Evolutionary conservation across 2,113 vertebrate species (phyloP).

Genomic region (Piprites chloris): DNA sequence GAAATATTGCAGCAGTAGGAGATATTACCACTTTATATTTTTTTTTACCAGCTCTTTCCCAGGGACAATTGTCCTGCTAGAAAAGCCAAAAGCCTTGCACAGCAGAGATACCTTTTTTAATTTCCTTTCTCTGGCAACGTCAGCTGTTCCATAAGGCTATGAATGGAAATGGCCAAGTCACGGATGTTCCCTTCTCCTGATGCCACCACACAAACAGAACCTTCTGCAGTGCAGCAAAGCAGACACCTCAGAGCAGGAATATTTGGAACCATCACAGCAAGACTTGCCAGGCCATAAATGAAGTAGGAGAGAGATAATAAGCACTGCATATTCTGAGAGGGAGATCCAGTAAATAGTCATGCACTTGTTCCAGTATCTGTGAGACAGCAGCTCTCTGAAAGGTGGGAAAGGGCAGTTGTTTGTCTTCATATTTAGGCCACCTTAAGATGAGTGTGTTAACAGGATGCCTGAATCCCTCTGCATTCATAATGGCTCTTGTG

Average conservation of each 20-base stretch:
- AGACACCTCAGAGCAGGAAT: not conserved
- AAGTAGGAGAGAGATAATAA: not conserved
- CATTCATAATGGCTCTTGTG: not conserved
- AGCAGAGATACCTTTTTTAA: not conserved
- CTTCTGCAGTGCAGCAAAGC: not conserved
- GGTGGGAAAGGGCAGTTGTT: not conserved
- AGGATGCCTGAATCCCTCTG: not conserved
- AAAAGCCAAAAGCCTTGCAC: not conserved
- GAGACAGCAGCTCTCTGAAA: not conserved
- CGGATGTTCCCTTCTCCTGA: not conserved
- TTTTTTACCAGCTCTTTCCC: not conserved
- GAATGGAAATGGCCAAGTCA: not conserved
- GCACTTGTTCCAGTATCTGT: not conserved
- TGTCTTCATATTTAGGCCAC: not conserved
- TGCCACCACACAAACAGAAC: not conserved
- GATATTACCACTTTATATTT: not conserved
- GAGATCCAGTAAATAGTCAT: not conserved
- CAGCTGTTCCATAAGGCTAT: not conserved
- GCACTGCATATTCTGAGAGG: not conserved
- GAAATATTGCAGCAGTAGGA: not conserved
- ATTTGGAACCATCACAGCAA: not conserved
- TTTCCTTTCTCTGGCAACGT: not conserved
- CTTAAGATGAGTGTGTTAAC: not conserved
- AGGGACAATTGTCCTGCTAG: not conserved
- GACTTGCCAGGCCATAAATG: not conserved